Evolutionary conservation across 1,140 invertebrate genomes (phyloP), one percentile per base, ranked within the genome.

Genomic region (Solenopsis fugax): DNA sequence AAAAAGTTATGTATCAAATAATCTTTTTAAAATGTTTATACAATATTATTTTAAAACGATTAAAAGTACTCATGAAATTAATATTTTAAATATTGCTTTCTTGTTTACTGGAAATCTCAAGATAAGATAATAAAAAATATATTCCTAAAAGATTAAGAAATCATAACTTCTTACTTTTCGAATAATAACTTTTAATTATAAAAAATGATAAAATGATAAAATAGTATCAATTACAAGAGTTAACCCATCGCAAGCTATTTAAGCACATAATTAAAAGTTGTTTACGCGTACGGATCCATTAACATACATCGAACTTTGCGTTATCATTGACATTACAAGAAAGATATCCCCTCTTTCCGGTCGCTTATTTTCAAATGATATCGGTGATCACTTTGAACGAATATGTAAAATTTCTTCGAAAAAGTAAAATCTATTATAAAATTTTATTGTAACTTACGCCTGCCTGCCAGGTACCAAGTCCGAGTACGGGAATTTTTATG

Each of bases 381-480:
- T 12, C 64, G 1, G 12, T 67, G 37, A 67, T 4, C 34, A n/a
- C 21, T 45, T 1, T 13, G 5, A 69, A 45, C 12, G 6, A 16
- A 12, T 16, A 16, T 45, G 18, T 69, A 6, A 69, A 48, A 1
- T 48, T 48, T 69, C 34, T 56, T 45, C 9, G 9, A n/a, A 4
- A 13, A 9, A 67, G 6, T 56, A 56, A 13, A 62, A 67, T 6
- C 1, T 2, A 18, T 5, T 2, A 12, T 67, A 6, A 41, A 9
- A 67, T 45, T 21, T 45, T 65, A 12, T 2, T 67, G 37, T 0
- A 85, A 92, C 87, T 89, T 84, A 93, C 92, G 18, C 0, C n/a
- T 12, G 72, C 91, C 65, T 96, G 96, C 96, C 97, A 98, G 1
- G 97, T 98, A 52, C 97, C 97, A n/a, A 98, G 93, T 6, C 97